These are phyloP conservation scores for Agapostemon virescens DNA, from an alignment of 2,888 invertebrate genomes.

Conservation along the genomic window DNA sequence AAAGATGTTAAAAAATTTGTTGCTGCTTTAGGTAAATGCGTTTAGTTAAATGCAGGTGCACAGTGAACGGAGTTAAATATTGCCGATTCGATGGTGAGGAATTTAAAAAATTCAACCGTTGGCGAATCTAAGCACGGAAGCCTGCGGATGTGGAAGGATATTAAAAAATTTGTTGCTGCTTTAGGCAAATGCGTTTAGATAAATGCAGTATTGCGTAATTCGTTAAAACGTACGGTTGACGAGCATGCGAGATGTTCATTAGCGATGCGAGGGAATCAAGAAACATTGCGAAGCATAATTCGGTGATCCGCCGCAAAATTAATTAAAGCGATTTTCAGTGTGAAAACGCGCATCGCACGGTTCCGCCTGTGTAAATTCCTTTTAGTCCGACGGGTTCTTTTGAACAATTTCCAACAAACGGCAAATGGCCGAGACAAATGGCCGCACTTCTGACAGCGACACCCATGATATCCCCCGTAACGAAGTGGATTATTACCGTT, in stretches of 20 bases:
- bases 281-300: not conserved
- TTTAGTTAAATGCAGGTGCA: not conserved
- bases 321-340: not conserved
- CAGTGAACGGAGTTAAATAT: not conserved
- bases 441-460: constrained; percentile 2
- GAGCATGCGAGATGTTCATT: no score
- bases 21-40: no score
- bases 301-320: not conserved
- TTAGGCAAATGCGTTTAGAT: not conserved
- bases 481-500: constrained; percentile 29
- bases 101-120: no score
- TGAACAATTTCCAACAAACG: not conserved
- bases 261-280: no score
- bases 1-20: not conserved
- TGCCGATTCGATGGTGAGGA: not conserved
- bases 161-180: not conserved
- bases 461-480: constrained; percentile 10
- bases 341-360: not conserved
- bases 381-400: not conserved
- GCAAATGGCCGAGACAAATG: constrained; percentile 6
- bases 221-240: no score
- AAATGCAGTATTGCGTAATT: not conserved
- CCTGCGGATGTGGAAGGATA: not conserved
- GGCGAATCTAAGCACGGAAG: not conserved
- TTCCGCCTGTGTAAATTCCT: not conserved